Base-by-base conservation (phyloP, 2,888 invertebrate genomes). In the Nemotelus nigrinus region DNA sequence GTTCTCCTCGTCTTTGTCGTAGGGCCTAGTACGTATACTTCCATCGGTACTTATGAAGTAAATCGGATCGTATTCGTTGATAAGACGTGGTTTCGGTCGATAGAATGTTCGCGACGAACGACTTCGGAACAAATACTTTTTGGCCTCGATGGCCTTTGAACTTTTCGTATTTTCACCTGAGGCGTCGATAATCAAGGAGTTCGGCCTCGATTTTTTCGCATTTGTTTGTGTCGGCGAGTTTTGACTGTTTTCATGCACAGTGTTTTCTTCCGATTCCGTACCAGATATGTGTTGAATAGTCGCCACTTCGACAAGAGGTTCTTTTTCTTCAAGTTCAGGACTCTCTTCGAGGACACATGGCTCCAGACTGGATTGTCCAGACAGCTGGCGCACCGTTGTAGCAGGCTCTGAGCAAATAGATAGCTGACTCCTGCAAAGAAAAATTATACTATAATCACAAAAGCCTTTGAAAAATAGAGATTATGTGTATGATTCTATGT, bases 301-400 rank as follows among this genome's bases (percentile, higher is more conserved):
- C 39, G 45, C 47, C 50, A 41, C 39, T 8, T 76, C 76, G n/a
- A 43, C 8, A 3, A 72, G 41, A n/a, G 58, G 70, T 76, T 79
- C 79, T 10, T 75, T 78, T 76, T 82, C 82, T 58, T 82, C 81
- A 48, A 71, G 70, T 64, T 82, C 82, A 48, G 82, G 80, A 25
- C 81, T 83, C 80, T 87, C 87, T 82, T 87, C 87, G 7, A 85
- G 83, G n/a, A 87, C 82, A 39, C 86, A 85, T 1, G 87, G 87
- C 78, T 87, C 87, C 77, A 87, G 82, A 79, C 87, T 87, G 3
- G 87, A 87, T 80, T 87, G 87, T 3, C 87, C 87, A 2, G 87
- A 87, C 48, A 87, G 80, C 78, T 86, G 84, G 25, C 83, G 85
- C 47, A 84, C 83, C 2, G 84, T 83, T 76, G 84, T 82, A 1